Conservation (phyloP, 2,113 vertebrate genomes). For the Dicaeum eximium region DNA sequence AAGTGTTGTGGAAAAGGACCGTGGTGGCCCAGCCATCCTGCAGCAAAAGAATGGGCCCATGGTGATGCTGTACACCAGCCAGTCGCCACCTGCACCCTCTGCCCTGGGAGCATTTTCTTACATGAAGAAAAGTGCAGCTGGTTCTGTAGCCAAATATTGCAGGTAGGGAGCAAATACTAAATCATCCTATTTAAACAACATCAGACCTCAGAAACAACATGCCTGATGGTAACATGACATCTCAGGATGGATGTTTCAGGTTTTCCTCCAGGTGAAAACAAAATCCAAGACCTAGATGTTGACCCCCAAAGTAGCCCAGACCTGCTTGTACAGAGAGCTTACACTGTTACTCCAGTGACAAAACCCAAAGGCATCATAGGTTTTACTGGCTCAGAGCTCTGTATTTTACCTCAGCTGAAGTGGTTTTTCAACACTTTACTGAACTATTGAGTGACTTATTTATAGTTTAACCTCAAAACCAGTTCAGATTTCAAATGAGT, state of each 20-base stretch:
- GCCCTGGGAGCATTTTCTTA: neutral
- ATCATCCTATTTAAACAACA: neutral
- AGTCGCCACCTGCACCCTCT: neutral
- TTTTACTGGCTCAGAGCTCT: neutral
- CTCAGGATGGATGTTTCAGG: neutral
- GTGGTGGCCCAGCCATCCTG: neutral
- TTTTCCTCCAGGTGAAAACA: neutral
- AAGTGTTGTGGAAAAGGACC: neutral
- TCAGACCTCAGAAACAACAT: neutral
- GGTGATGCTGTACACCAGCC: neutral
- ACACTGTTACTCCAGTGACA: neutral
- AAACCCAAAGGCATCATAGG: neutral
- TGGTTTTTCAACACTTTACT: neutral
- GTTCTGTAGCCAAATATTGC: neutral
- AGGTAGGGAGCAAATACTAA: neutral
- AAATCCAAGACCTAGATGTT: neutral
- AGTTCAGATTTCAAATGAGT: neutral
- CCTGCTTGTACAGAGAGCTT: neutral
- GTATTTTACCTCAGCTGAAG: neutral
- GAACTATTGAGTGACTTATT: neutral
- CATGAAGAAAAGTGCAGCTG: neutral
- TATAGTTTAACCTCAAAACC: neutral
- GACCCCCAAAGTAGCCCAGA: neutral
- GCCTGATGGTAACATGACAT: rapidly evolving
- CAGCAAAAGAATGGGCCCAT: neutral